Evolutionary conservation across 2,888 invertebrate genomes (phyloP), one percentile per base, ranked within the genome.

Genomic region (Rhagium mordax): DNA sequence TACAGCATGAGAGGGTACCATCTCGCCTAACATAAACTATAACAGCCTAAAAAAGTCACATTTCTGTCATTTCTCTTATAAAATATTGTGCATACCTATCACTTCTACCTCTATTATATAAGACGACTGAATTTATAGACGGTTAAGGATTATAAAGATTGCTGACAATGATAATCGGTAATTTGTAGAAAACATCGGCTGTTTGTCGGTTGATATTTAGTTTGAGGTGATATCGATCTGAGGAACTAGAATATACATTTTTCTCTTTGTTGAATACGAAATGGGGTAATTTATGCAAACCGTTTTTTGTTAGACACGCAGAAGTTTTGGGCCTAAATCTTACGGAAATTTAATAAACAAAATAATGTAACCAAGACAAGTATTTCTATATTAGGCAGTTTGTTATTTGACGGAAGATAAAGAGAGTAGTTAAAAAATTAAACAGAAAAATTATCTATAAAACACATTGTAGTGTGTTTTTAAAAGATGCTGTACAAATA

Each of bases 31-130:
- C 70, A 71, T 75, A 72, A 76, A 79, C 74, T 75, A 74, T 64
- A 62, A 51, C 75, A 74, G 71, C 53, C 78, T 74, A 75, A 78
- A 78, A 78, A 78, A 77, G 78, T 77, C 78, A 71, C 76, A 74
- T 76, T 78, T 78, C 60, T 76, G 71, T 72, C 75, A 48, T 61
- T 57, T 24, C 18, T 51, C 15, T 67, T 70, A 62, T 76, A 57
- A 72, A 67, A 68, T 71, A 74, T 71, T 33, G 61, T 18, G 24
- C 62, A 55, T 51, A n/a, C n/a, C n/a, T n/a, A 47, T 65, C 53
- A 53, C 65, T 16, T 29, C 10, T 21, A 29, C 53, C 29, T 27
- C 70, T 73, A 66, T 66, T 70, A 66, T 66, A 59, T 41, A 41
- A 59, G 61, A 53, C 41, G 20, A 53, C 33, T 55, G 24, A 53